These are phyloP conservation scores for Urocynchramus pylzowi DNA, from an alignment of 2,113 vertebrate species.

Conservation along the genomic window DNA sequence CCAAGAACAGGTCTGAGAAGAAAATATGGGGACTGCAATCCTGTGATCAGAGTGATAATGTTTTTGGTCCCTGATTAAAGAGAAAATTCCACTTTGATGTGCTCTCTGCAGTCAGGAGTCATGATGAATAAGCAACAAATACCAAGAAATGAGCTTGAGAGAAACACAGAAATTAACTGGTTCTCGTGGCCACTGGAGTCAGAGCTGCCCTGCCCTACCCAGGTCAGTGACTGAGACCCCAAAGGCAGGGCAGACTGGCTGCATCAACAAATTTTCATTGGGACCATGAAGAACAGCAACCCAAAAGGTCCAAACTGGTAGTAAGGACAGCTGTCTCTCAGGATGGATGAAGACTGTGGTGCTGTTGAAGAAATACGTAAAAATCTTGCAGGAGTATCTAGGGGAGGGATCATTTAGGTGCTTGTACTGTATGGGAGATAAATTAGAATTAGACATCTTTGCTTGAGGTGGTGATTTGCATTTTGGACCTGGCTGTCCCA, in stretches of 20 bases:
- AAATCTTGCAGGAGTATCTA: background rate
- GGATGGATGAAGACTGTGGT: background rate
- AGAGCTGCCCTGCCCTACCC: background rate
- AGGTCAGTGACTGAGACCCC: background rate
- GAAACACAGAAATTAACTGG: background rate
- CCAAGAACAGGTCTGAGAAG: constrained; percentile 6
- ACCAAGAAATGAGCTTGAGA: background rate
- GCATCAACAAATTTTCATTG: background rate
- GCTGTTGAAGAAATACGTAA: background rate
- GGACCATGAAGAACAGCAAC: background rate
- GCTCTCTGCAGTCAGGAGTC: background rate
- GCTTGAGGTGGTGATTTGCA: background rate
- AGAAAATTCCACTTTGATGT: constrained; percentile 42
- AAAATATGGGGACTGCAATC: background rate
- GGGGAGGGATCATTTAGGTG: background rate
- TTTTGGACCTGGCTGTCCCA: background rate
- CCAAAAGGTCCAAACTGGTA: background rate
- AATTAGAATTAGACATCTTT: background rate
- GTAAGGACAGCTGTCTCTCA: background rate
- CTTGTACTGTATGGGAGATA: background rate
- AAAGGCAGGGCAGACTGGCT: background rate
- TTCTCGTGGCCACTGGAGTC: background rate
- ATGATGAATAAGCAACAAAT: constrained; percentile 3
- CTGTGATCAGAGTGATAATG: constrained; percentile 31
- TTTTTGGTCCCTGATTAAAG: constrained; percentile 41